Conservation (phyloP, 2,113 vertebrate species). For the Barnardius zonarius region DNA sequence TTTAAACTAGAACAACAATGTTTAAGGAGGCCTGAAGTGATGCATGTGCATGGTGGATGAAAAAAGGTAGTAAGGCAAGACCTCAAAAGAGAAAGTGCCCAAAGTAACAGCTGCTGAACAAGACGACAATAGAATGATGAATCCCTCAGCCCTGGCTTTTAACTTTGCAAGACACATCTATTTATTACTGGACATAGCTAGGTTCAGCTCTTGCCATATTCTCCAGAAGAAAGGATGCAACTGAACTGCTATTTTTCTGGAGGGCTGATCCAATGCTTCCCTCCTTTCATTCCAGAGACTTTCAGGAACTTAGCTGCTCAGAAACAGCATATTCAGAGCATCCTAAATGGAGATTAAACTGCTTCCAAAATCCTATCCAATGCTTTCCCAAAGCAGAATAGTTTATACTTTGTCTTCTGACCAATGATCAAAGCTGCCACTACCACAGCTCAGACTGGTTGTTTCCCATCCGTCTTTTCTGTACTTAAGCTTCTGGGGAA, state of each 20-base stretch:
- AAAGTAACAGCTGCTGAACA: neutral
- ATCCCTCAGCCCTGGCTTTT: neutral
- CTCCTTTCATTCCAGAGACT: neutral
- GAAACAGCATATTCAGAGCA: neutral
- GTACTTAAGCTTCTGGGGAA: neutral
- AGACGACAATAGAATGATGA: neutral
- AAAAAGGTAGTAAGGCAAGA: neutral
- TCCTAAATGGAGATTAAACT: neutral
- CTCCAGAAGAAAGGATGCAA: neutral
- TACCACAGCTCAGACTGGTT: neutral
- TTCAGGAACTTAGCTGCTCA: neutral
- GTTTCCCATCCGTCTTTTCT: neutral
- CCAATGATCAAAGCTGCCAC: neutral
- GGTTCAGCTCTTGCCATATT: neutral
- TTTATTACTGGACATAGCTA: neutral
- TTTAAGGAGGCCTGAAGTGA: neutral
- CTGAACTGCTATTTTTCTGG: neutral
- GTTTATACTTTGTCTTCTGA: neutral
- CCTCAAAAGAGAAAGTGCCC: neutral
- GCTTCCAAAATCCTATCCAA: neutral
- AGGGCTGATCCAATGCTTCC: neutral
- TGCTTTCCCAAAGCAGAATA: neutral
- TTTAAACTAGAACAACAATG: neutral
- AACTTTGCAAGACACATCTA: neutral
- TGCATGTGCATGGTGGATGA: neutral